Evolutionary conservation across 92 coral and sea anemone genomes (phyloP).

Genomic region (Epizoanthus fatuus): DNA sequence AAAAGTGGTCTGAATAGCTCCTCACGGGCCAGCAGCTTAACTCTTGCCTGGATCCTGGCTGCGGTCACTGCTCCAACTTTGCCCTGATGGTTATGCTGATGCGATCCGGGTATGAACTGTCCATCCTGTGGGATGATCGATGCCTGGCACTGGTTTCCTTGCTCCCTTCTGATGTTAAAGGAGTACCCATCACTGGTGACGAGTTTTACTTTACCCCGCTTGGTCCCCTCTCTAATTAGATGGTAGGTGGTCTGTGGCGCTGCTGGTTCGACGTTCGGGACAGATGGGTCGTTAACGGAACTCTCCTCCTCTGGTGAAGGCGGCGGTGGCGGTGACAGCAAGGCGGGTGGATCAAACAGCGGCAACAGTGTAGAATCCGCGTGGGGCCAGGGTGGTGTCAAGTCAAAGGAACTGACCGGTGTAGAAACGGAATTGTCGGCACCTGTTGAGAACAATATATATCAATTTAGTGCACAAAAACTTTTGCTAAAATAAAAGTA

Average conservation of each 20-base stretch:
- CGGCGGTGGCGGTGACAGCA: not conserved
- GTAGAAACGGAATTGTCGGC: too few relatives aligned
- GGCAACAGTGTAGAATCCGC: too few relatives aligned
- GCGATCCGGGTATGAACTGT: not conserved
- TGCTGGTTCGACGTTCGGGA: not conserved
- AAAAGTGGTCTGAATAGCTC: not conserved
- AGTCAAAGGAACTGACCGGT: too few relatives aligned
- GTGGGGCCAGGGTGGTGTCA: too few relatives aligned
- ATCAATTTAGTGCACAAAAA: not conserved
- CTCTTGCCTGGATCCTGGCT: not conserved
- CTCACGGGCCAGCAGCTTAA: not conserved
- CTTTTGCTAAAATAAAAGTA: not conserved
- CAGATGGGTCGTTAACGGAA: too few relatives aligned
- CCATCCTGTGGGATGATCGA: not conserved
- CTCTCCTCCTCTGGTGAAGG: not conserved
- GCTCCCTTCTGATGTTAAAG: not conserved
- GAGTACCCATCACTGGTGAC: conserved; percentile 4
- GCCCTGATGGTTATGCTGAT: not conserved
- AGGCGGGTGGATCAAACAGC: too few relatives aligned
- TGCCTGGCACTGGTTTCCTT: conserved; percentile 11
- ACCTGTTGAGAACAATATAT: too few relatives aligned
- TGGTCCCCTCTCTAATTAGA: conserved; percentile 2
- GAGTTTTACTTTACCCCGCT: not conserved
- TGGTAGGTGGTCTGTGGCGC: not conserved
- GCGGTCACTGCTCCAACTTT: conserved; percentile 1